phyloP scores from a whole-genome alignment of 2,888 invertebrate species.

The Plebejus anna region DNA sequence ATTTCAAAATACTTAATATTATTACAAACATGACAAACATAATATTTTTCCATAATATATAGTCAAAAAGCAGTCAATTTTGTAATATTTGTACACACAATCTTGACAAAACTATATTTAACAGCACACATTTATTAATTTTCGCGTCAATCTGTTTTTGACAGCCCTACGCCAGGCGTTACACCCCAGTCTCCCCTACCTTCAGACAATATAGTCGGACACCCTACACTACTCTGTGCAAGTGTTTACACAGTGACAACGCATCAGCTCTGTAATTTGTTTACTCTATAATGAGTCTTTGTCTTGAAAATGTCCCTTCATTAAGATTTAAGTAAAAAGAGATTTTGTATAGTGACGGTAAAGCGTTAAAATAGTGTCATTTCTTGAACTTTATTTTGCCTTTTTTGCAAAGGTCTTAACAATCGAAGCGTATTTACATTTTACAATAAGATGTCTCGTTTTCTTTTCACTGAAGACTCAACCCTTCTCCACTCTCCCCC shows the following conservation, averaged over 20 bases:
- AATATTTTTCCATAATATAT: background rate
- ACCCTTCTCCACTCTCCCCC: background rate
- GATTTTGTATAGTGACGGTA: conserved; percentile 4
- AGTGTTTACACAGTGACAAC: conserved; percentile 37
- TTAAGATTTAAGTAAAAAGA: conserved; percentile 7
- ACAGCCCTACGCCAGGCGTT: conserved; percentile 34
- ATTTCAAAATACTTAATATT: background rate
- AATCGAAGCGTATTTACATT: background rate
- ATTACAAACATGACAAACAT: background rate
- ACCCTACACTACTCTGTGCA: conserved; percentile 43
- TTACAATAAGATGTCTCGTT: no score
- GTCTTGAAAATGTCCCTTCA: conserved; percentile 16
- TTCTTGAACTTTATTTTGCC: background rate
- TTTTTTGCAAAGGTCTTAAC: background rate
- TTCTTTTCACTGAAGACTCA: no score
- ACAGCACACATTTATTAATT: background rate
- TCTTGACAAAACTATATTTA: background rate
- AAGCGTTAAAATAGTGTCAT: background rate
- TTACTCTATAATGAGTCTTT: conserved; percentile 26
- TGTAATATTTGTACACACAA: background rate
- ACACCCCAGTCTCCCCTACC: conserved; percentile 38
- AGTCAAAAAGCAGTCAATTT: background rate
- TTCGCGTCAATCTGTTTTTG: conserved; percentile 1
- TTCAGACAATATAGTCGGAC: conserved; percentile 41
- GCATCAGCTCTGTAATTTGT: conserved; percentile 34